Evolutionary conservation across 1,140 invertebrate genomes (phyloP).

Genomic region (Bursaphelenchus mucronatus): DNA sequence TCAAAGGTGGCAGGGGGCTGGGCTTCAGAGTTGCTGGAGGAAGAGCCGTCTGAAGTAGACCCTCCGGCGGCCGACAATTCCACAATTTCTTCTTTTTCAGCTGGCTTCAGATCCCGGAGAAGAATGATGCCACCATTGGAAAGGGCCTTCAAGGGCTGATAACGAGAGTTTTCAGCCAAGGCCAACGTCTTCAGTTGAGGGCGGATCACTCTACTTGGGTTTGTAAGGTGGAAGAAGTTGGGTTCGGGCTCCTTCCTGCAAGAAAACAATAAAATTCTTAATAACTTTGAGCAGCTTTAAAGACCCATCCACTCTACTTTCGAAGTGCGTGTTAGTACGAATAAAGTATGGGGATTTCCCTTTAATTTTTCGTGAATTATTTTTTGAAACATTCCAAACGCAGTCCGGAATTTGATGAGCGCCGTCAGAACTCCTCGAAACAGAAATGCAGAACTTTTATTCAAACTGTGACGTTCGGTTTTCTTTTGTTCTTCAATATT

Average conservation of each 20-base stretch:
- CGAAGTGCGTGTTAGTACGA: too few relatives aligned
- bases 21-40: conserved; percentile 30
- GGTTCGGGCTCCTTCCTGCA: conserved; percentile 72
- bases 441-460: too few relatives aligned
- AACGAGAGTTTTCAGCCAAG: conserved; percentile 75
- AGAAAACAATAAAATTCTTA: conserved; percentile 4
- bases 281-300: conserved; percentile 56
- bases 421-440: too few relatives aligned
- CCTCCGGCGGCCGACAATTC: conserved; percentile 71
- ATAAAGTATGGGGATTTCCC: too few relatives aligned
- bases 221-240: conserved; percentile 81
- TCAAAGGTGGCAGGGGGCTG: conserved; percentile 42
- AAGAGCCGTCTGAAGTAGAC: conserved; percentile 16
- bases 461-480: too few relatives aligned
- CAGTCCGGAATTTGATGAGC: too few relatives aligned
- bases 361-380: too few relatives aligned
- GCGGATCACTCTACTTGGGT: conserved; percentile 86
- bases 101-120: conserved; percentile 72
- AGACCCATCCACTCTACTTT: conserved; percentile 69
- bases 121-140: conserved; percentile 90
- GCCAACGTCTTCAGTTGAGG: conserved; percentile 84
- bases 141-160: conserved; percentile 75
- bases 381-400: too few relatives aligned
- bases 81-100: conserved; percentile 78
- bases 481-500: too few relatives aligned